Percentiles rank a stretch among this genome's conserved stretches.
Evolutionary conservation across 2,888 invertebrate genomes (phyloP).

Genomic region (Lampropteryx suffumata): DNA sequence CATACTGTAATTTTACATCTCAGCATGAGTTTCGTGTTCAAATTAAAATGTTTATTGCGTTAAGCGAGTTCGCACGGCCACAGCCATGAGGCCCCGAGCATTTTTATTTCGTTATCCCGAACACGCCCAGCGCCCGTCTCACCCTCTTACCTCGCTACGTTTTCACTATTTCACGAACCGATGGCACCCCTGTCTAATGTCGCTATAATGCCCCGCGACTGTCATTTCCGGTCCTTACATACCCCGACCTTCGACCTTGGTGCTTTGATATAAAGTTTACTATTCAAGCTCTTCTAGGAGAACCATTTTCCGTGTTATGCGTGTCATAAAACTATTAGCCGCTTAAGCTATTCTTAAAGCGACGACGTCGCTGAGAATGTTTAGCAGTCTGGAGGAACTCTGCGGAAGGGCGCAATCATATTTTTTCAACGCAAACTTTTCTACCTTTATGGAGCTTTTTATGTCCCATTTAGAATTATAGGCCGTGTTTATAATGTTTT

Average conservation of each 20-base stretch:
- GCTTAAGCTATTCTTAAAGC: slow-evolving; percentile 78
- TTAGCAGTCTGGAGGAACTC: slow-evolving; percentile 52
- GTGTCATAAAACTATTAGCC: slow-evolving; percentile 82
- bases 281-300: slow-evolving; percentile 35
- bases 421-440: slow-evolving; percentile 59
- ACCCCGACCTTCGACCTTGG: slow-evolving; percentile 48
- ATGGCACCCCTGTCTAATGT: slow-evolving; percentile 73
- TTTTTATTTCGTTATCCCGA: slow-evolving; percentile 78
- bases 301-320: slow-evolving; percentile 66
- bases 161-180: slow-evolving; percentile 69
- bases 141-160: slow-evolving; percentile 55
- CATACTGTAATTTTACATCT: slow-evolving; percentile 73
- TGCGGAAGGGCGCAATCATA: slow-evolving; percentile 66
- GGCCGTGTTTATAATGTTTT: slow-evolving; percentile 57
- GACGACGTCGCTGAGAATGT: slow-evolving; percentile 66
- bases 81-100: slow-evolving; percentile 61
- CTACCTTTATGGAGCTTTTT: slow-evolving; percentile 64
- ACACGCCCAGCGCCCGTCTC: slow-evolving; percentile 60
- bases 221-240: slow-evolving; percentile 58
- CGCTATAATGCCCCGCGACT: slow-evolving; percentile 71
- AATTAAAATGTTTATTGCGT: slow-evolving; percentile 83
- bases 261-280: slow-evolving; percentile 46
- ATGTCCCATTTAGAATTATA: slow-evolving; percentile 72
- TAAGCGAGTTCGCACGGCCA: slow-evolving; percentile 78
- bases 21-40: slow-evolving; percentile 80